Evolutionary conservation across 2,797 vertebrate genomes (phyloP).

Genomic region (Karalla daura): DNA sequence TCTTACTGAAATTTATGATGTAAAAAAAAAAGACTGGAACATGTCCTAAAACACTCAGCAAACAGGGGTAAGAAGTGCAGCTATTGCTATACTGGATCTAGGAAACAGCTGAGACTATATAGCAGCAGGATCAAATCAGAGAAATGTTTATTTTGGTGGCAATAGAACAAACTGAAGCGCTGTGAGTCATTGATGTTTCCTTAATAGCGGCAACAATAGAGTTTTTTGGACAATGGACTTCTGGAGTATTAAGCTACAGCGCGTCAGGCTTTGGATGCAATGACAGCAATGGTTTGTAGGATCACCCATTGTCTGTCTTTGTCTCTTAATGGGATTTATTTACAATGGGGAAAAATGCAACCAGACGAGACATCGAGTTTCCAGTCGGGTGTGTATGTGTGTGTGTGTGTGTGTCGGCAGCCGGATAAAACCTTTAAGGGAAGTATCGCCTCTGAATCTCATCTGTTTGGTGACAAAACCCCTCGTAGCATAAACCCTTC

Average conservation of each 20-base stretch:
- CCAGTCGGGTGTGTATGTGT: background rate
- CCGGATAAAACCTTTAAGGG: background rate
- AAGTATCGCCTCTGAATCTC: slow-evolving; percentile 5
- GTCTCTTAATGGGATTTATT: background rate
- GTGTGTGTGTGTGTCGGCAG: background rate
- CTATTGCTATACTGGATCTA: background rate
- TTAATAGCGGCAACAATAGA: background rate
- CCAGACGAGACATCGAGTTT: background rate
- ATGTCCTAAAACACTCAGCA: background rate
- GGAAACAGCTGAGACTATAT: background rate
- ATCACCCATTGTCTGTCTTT: background rate
- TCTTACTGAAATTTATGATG: background rate
- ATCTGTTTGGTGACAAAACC: slow-evolving; percentile 3
- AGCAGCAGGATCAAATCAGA: background rate
- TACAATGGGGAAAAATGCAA: background rate
- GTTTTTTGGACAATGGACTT: background rate
- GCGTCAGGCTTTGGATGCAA: background rate
- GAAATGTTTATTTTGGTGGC: background rate
- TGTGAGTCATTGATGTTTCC: background rate
- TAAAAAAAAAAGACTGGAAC: background rate
- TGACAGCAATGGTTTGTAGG: background rate
- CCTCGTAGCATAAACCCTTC: slow-evolving; percentile 20
- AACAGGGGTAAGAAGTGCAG: background rate
- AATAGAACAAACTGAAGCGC: background rate
- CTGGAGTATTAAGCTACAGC: background rate